Conservation (phyloP, 2,888 invertebrate genomes). For the Leptinotarsa haldemani region DNA sequence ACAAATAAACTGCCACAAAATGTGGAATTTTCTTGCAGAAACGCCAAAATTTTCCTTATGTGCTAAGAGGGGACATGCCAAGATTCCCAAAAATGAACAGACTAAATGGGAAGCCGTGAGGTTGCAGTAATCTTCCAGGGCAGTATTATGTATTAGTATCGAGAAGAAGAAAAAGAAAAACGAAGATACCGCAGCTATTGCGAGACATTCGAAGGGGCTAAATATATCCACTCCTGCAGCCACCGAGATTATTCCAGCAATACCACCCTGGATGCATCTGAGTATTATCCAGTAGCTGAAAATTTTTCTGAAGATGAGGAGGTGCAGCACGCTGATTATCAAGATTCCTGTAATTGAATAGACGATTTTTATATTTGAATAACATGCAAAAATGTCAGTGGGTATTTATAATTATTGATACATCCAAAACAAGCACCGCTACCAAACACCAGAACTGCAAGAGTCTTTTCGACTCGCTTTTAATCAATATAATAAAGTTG, state of each 20-base stretch:
- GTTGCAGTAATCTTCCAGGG: slow-evolving; percentile 63
- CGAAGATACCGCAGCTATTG: slow-evolving; percentile 48
- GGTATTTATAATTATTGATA: no score
- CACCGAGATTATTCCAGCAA: slow-evolving; percentile 59
- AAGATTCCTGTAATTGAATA: slow-evolving; percentile 44
- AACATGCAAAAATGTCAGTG: background rate
- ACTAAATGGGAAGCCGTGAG: slow-evolving; percentile 58
- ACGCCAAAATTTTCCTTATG: slow-evolving; percentile 40
- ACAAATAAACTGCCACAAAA: slow-evolving; percentile 51
- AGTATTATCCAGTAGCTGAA: slow-evolving; percentile 62
- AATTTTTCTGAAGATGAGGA: slow-evolving; percentile 53
- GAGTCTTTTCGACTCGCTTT: no score
- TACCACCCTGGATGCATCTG: slow-evolving; percentile 60
- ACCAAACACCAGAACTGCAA: no score
- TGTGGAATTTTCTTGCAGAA: slow-evolving; percentile 28
- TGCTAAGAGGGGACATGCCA: slow-evolving; percentile 55
- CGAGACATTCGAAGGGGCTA: slow-evolving; percentile 52
- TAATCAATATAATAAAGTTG: no score
- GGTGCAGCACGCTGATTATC: slow-evolving; percentile 44
- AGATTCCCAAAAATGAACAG: slow-evolving; percentile 56
- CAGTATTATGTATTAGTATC: slow-evolving; percentile 55
- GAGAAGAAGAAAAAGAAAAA: slow-evolving; percentile 55
- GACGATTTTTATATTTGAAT: background rate
- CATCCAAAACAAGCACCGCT: no score
- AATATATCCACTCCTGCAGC: slow-evolving; percentile 60